Conservation (phyloP, 2,888 invertebrate genomes). For the Ochropleura leucogaster region DNA sequence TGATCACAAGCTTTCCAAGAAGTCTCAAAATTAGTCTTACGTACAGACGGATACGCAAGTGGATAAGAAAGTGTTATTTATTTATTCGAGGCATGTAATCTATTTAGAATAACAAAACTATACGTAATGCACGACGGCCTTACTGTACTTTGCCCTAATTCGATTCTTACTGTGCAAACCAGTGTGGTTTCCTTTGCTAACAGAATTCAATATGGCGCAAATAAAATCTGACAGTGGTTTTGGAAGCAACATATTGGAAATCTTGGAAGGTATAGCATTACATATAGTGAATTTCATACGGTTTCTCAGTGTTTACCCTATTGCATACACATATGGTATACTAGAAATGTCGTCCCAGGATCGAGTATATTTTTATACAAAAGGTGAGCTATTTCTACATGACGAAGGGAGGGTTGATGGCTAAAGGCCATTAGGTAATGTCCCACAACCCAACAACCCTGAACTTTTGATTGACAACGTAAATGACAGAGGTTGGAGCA, state of each 20-base stretch:
- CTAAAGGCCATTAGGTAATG: slow-evolving; percentile 77
- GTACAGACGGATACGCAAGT: slow-evolving; percentile 4
- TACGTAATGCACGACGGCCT: slow-evolving; percentile 3
- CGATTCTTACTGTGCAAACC: background rate
- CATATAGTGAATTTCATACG: background rate
- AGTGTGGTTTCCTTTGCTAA: slow-evolving; percentile 4
- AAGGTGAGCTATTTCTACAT: slow-evolving; percentile 79
- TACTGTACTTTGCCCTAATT: slow-evolving; percentile 22
- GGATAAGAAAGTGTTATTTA: slow-evolving; percentile 45
- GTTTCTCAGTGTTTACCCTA: slow-evolving; percentile 10
- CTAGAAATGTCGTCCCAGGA: slow-evolving; percentile 30
- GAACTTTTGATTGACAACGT: slow-evolving; percentile 81
- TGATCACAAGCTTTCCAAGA: slow-evolving; percentile 45
- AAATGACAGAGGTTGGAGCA: slow-evolving; percentile 74
- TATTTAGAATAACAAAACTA: slow-evolving; percentile 35
- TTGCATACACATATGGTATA: slow-evolving; percentile 9
- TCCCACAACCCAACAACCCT: slow-evolving; percentile 69
- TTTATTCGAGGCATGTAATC: slow-evolving; percentile 32
- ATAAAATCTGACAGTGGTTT: slow-evolving; percentile 15
- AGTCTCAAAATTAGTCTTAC: slow-evolving; percentile 25
- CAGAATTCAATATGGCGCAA: slow-evolving; percentile 23
- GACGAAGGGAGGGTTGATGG: slow-evolving; percentile 76
- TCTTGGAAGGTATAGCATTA: background rate
- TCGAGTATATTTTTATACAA: slow-evolving; percentile 61
- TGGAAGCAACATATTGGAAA: slow-evolving; percentile 13